Evolutionary conservation across 2,113 vertebrate genomes (phyloP).

Genomic region (Caloenas nicobarica): DNA sequence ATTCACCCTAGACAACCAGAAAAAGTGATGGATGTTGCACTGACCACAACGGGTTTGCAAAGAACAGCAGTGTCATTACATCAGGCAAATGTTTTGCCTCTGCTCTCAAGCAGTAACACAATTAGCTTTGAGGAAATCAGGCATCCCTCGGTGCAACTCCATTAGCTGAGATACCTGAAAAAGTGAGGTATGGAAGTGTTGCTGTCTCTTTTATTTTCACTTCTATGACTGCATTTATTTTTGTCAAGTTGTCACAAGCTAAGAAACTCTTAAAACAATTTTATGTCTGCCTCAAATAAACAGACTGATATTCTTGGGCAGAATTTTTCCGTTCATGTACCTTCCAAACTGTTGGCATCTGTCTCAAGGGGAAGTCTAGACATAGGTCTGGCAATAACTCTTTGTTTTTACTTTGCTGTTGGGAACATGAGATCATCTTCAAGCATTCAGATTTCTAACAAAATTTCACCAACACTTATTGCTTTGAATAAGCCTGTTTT

Average conservation of each 20-base stretch:
- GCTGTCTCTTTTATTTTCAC: background rate
- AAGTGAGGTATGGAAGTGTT: background rate
- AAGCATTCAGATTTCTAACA: background rate
- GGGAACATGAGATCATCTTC: background rate
- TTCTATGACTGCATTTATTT: background rate
- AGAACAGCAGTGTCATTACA: background rate
- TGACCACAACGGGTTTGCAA: background rate
- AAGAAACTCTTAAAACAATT: background rate
- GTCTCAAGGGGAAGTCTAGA: background rate
- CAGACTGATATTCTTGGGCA: background rate
- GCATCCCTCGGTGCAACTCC: background rate
- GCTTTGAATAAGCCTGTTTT: background rate
- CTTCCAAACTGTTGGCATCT: background rate
- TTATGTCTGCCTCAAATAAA: background rate
- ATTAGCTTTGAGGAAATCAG: background rate
- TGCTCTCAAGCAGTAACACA: background rate
- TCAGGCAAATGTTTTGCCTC: background rate
- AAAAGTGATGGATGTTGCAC: background rate
- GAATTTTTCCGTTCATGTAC: background rate
- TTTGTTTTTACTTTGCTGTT: background rate
- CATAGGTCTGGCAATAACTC: background rate
- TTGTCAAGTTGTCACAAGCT: background rate
- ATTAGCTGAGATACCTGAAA: background rate
- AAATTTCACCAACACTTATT: background rate
- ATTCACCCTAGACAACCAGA: background rate